A percentile compares a stretch with the other conserved stretches of the same genome.
These are phyloP conservation scores for Ciconia nigra DNA, from an alignment of 2,797 vertebrate genomes.

Conservation along the genomic window DNA sequence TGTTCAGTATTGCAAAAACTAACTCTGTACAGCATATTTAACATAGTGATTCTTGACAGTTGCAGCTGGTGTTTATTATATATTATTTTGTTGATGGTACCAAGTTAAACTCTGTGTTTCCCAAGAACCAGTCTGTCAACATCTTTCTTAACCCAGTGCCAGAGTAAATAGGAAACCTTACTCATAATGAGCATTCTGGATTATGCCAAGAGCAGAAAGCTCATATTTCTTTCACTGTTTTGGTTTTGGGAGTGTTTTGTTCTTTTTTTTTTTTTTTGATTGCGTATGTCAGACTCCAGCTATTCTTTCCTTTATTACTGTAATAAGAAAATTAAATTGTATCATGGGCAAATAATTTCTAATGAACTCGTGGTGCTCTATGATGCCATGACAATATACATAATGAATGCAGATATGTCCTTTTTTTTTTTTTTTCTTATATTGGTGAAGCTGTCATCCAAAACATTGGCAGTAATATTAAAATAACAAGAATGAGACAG, in stretches of 20 bases:
- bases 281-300: neutral
- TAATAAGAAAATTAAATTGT: neutral
- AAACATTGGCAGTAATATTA: neutral
- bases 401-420: neutral
- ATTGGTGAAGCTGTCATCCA: neutral
- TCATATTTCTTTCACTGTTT: neutral
- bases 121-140: neutral
- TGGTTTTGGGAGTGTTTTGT: neutral
- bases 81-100: slow-evolving; percentile 23
- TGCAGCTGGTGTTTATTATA: slow-evolving; percentile 48
- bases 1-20: neutral
- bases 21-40: neutral
- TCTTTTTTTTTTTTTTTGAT: neutral
- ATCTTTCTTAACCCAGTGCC: slow-evolving; percentile 12
- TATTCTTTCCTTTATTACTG: neutral
- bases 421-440: neutral
- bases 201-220: neutral
- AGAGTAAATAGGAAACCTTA: slow-evolving; percentile 14
- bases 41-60: neutral
- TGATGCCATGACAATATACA: neutral
- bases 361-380: neutral
- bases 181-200: neutral
- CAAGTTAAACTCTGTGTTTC: slow-evolving; percentile 19
- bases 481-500: neutral
- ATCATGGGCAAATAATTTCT: neutral